These are phyloP conservation scores for Chelonus formosanus DNA, from an alignment of 2,888 invertebrate genomes.

Conservation along the genomic window DNA sequence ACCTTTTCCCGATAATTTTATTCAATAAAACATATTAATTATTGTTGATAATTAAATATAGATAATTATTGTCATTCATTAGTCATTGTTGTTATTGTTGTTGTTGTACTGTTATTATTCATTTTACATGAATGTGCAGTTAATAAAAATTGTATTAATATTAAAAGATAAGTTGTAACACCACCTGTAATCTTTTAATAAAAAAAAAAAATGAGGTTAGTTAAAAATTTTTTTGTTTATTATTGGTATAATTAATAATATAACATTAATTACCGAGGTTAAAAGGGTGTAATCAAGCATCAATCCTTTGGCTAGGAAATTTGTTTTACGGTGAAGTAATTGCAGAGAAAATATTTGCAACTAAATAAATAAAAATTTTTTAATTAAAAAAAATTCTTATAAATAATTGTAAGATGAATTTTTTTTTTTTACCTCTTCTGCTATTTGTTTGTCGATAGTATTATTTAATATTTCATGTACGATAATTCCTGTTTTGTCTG, in stretches of 20 bases:
- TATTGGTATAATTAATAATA: no score
- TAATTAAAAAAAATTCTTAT: not conserved
- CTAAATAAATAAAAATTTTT: not conserved
- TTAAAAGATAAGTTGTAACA: conserved; percentile 51
- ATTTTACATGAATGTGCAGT: conserved; percentile 33
- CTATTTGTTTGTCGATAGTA: conserved; percentile 45
- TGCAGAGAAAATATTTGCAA: not conserved
- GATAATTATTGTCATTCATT: no score
- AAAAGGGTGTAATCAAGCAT: no score
- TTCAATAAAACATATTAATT: no score
- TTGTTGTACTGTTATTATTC: not conserved
- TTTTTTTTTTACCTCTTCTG: conserved; percentile 46
- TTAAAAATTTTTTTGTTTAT: not conserved
- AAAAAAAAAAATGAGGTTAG: not conserved
- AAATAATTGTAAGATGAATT: not conserved
- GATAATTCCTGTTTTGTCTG: conserved; percentile 44
- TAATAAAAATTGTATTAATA: conserved; percentile 53
- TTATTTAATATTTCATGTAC: conserved; percentile 49
- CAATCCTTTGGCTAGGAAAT: no score
- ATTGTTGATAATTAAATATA: not conserved
- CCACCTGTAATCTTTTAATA: conserved; percentile 48
- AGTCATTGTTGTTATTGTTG: no score
- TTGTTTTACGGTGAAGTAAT: no score
- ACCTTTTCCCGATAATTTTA: not conserved
- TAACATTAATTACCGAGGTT: no score